Evolutionary conservation across 2,797 vertebrate species (phyloP), one percentile per base, ranked within the genome.

Genomic region (Paedocypris micromegethes): DNA sequence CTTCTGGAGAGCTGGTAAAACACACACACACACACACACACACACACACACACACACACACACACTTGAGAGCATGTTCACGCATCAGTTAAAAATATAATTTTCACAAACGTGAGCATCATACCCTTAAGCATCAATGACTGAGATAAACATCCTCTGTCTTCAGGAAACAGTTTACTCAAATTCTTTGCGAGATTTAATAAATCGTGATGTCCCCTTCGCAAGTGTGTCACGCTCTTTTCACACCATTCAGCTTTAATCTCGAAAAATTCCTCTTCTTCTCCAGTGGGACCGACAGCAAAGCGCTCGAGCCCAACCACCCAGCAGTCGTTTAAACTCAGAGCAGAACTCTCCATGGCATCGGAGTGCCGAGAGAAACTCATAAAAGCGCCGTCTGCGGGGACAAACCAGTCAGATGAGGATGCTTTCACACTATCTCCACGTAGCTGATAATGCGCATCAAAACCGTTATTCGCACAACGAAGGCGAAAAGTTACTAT

Each of bases 171-270:
- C 45, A 89, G 88, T 73, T 90, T 90, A 43, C 85, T 84, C 3
- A 92, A 84, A n/a, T 87, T 85, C 77, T 83, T 89, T 70, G 88
- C 86, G 64, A 92, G 88, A 57, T 90, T 86, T 4, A 85, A 85
- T 57, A 91, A 78, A 78, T 92, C 91, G 0, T 88, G 83, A 76
- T 88, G 83, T 81, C 90, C 90, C 74, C 91, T 82, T 78, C 90
- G 88, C 75, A 91, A 72, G 79, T 92, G 91, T 46, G 91, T 82
- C 48, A 93, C 81, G 81, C 86, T 91, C 78, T 89, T 83, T 82
- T 93, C 90, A 61, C 90, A 92, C 90, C 91, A 91, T 82, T 93
- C 91, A 0, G 88, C 89, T 77, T 89, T 85, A 79, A 92, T 89
- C 84, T 92, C 89, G 73, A 89, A 90, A 58, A 91, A 92, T 74